A percentile compares a stretch with the other conserved stretches of the same genome.
phyloP scores from a whole-genome alignment of 2,797 vertebrate species.

The Hemibagrus guttatus region DNA sequence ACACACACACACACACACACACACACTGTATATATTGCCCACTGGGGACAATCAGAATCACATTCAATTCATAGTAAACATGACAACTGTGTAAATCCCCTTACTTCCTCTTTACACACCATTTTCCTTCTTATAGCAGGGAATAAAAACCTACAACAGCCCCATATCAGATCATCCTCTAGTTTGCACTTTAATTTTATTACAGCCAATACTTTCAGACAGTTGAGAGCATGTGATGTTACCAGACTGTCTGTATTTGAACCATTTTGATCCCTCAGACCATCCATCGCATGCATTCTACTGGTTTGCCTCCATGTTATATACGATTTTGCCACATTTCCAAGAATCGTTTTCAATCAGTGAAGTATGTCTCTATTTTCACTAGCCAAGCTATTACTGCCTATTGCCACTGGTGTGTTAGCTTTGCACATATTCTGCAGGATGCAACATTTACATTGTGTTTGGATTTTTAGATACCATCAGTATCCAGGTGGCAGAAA shows the following conservation, averaged over 20 bases:
- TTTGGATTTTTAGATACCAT: not conserved
- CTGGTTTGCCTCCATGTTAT: not conserved
- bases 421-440: not conserved
- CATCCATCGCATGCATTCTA: not conserved
- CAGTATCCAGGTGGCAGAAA: not conserved
- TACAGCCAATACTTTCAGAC: not conserved
- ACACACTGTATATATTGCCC: too few species aligned
- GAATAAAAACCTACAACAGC: not conserved
- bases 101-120: not conserved
- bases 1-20: too few species aligned
- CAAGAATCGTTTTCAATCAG: not conserved
- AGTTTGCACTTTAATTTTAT: not conserved
- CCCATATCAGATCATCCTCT: not conserved
- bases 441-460: not conserved
- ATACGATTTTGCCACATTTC: not conserved
- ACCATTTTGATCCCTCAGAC: not conserved
- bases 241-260: not conserved
- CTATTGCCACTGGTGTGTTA: not conserved
- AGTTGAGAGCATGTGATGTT: not conserved
- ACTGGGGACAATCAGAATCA: too few species aligned
- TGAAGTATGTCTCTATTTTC: not conserved
- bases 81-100: too few species aligned
- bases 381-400: not conserved
- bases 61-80: too few species aligned
- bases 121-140: not conserved